Evolutionary conservation across 2,113 vertebrate genomes (phyloP), one percentile per base, ranked within the genome.

Genomic region (Damaliscus lunatus): DNA sequence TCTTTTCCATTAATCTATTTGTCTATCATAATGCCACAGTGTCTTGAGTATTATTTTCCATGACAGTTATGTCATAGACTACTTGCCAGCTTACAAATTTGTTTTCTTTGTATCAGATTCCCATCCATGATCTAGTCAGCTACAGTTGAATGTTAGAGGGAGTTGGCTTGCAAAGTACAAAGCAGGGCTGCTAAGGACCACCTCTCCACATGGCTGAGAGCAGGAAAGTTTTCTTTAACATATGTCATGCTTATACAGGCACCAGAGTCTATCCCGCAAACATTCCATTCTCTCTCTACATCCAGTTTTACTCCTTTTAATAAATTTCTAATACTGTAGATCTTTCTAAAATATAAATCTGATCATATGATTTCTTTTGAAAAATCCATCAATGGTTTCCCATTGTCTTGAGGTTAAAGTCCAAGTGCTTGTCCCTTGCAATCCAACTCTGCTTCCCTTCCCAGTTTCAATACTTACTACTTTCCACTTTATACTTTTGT

Each of bases 361-460:
- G 46, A 74, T 88, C 10, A 84, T 14, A 25, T 13, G 64, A 77
- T 97, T 93, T 95, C 31, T 52, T 84, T 90, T 83, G 17, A 29
- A 94, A 97, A 81, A 82, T 57, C 46, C 52, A 71, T 59, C 43
- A 36, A 2, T 92, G 23, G 13, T 90, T 95, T 92, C 33, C 60
- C 48, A 83, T n/a, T 96, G 36, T 80, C 52, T 64, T 96, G 80
- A 91, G 57, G 52, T 81, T 85, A 77, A 98, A 97, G 59, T 89
- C 64, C 77, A 96, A 78, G 31, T 83, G 62, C 46, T 78, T 93
- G 50, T 62, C 13, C 33, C 81, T 91, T 93, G 82, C 50, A 21
- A 80, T 43, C 33, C 67, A 57, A 40, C 53, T 48, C n/a, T 33
- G 31, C 43, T 88, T 88, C 52, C 52, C 23, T 16, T 98, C 94